Conservation (phyloP, 2,888 invertebrate genomes). For the Diplolepis rosae region DNA sequence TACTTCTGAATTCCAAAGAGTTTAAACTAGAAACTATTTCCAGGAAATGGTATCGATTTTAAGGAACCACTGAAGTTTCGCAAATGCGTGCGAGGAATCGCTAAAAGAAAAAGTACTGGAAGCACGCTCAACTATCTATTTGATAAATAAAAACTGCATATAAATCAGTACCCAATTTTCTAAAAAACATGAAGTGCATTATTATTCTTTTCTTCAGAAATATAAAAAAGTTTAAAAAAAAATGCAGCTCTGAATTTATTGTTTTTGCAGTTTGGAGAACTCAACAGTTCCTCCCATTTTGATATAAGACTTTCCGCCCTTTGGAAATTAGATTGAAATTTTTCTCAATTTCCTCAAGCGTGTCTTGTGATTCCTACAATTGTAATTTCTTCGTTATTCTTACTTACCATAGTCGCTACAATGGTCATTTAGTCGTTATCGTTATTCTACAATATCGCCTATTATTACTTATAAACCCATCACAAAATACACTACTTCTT, state of each 20-base stretch:
- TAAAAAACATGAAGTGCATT: not conserved
- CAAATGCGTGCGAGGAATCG: constrained; percentile 1
- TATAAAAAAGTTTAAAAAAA: not conserved
- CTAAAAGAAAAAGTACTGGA: constrained; percentile 27
- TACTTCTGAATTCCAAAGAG: no score
- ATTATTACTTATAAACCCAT: constrained; percentile 70
- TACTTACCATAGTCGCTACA: constrained; percentile 52
- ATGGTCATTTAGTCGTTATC: constrained; percentile 51
- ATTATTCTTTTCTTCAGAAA: not conserved
- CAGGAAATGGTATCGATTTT: not conserved
- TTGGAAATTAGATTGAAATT: not conserved
- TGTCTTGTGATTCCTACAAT: constrained; percentile 43
- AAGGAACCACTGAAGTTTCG: constrained; percentile 14
- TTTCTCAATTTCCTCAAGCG: not conserved
- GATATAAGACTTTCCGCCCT: not conserved
- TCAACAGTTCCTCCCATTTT: not conserved
- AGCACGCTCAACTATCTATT: constrained; percentile 20
- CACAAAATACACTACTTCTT: constrained; percentile 71
- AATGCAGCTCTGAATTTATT: constrained; percentile 19
- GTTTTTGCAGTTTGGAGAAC: not conserved
- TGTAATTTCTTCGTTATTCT: constrained; percentile 50
- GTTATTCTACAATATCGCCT: constrained; percentile 59
- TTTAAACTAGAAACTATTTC: not conserved
- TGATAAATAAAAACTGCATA: not conserved
- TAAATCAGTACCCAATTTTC: not conserved